These are phyloP conservation scores for Ephestia elutella DNA, from an alignment of 1,140 invertebrate genomes.

Conservation along the genomic window DNA sequence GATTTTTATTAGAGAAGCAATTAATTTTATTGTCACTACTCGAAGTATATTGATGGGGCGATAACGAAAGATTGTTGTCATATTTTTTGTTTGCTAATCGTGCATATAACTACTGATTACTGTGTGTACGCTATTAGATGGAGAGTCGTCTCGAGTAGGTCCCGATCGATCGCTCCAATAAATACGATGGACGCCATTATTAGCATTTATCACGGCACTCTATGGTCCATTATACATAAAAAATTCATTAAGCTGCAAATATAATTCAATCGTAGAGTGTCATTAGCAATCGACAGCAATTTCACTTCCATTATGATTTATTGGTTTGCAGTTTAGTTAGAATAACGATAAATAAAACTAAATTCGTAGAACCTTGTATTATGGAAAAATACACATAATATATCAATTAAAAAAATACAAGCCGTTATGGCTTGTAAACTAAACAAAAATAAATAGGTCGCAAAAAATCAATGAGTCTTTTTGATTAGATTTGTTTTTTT, in stretches of 20 bases:
- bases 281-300: background rate
- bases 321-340: constrained; percentile 7
- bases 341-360: constrained; percentile 9
- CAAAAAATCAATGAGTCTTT: too few species aligned
- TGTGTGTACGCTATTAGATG: background rate
- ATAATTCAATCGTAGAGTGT: background rate
- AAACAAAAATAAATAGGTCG: too few species aligned
- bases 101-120: background rate
- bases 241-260: background rate
- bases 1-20: background rate
- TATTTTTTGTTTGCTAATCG: background rate
- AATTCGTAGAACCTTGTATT: too few species aligned
- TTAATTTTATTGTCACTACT: too few species aligned
- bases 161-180: constrained; percentile 15
- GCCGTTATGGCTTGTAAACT: too few species aligned
- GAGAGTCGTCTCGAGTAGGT: background rate
- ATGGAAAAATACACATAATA: too few species aligned
- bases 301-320: background rate
- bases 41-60: background rate
- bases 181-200: constrained; percentile 6
- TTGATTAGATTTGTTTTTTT: too few species aligned
- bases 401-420: too few species aligned
- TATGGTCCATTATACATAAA: background rate
- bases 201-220: constrained; percentile 13
- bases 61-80: background rate